phyloP scores from a whole-genome alignment of 1,140 invertebrate genomes.

The Drosophila pachea region DNA sequence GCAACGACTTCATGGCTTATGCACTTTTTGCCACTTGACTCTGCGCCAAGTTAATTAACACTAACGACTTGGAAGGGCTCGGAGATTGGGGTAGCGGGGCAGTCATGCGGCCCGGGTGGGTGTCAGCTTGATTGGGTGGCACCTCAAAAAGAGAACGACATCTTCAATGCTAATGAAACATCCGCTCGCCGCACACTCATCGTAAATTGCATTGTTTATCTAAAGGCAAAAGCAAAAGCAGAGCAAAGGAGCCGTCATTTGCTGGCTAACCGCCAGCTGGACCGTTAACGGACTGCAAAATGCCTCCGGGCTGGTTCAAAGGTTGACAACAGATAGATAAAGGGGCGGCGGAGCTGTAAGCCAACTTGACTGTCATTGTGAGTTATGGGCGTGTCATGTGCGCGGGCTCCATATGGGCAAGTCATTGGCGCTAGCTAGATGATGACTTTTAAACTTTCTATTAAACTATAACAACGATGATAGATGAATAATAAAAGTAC shows the following conservation, averaged over 20 bases:
- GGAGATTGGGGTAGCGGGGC: no score
- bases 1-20: slow-evolving; percentile 24
- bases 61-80: slow-evolving; percentile 41
- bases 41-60: slow-evolving; percentile 73
- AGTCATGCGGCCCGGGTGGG: not conserved
- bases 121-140: not conserved
- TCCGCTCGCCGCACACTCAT: slow-evolving; percentile 33
- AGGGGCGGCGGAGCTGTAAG: not conserved
- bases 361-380: slow-evolving; percentile 16
- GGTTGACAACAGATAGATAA: not conserved
- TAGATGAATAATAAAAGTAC: slow-evolving; percentile 75
- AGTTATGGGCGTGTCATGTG: slow-evolving; percentile 38
- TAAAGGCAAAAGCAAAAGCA: slow-evolving; percentile 21
- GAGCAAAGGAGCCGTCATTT: slow-evolving; percentile 31
- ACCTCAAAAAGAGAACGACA: slow-evolving; percentile 1
- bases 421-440: slow-evolving; percentile 59
- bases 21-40: slow-evolving; percentile 59
- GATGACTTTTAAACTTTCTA: slow-evolving; percentile 78
- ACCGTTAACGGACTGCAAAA: slow-evolving; percentile 40
- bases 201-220: slow-evolving; percentile 75
- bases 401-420: slow-evolving; percentile 42
- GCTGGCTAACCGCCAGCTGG: slow-evolving; percentile 37
- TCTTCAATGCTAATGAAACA: slow-evolving; percentile 70
- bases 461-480: slow-evolving; percentile 77
- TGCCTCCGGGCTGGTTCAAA: slow-evolving; percentile 16